phyloP scores from a whole-genome alignment of 2,797 vertebrate genomes.

The Bradypodion pumilum region DNA sequence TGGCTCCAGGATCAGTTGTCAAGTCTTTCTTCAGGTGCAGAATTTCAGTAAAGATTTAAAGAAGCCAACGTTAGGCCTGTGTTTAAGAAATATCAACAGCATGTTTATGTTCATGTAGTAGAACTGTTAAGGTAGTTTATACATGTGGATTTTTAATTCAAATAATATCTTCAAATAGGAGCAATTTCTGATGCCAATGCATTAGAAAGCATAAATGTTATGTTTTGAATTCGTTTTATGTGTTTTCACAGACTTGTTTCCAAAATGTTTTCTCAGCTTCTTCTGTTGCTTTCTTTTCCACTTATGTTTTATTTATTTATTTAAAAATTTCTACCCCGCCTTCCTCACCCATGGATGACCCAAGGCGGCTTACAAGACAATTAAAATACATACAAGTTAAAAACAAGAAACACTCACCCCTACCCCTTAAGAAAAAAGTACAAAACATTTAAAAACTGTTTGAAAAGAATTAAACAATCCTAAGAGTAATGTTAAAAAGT shows the following conservation, averaged over 20 bases:
- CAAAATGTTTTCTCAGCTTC: no score
- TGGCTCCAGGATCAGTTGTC: slow-evolving; percentile 3
- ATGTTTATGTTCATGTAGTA: neutral
- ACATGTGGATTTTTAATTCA: neutral
- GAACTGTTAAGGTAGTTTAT: neutral
- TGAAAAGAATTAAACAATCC: no score
- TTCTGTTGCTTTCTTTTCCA: neutral
- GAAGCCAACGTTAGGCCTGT: neutral
- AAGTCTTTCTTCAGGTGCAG: slow-evolving; percentile 1
- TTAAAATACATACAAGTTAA: no score
- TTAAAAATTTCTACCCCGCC: no score
- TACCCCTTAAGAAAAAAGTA: no score
- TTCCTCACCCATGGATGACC: no score
- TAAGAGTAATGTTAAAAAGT: no score
- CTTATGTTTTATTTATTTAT: no score
- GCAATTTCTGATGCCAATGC: neutral
- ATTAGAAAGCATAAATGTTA: neutral
- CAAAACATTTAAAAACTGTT: no score
- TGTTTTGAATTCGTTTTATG: neutral
- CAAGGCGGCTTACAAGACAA: no score
- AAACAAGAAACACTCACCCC: no score
- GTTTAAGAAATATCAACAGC: neutral
- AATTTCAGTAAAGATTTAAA: neutral
- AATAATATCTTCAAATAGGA: neutral
- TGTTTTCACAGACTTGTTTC: no score